phyloP scores from a whole-genome alignment of 2,113 vertebrate genomes.

The Balaenoptera acutorostrata region DNA sequence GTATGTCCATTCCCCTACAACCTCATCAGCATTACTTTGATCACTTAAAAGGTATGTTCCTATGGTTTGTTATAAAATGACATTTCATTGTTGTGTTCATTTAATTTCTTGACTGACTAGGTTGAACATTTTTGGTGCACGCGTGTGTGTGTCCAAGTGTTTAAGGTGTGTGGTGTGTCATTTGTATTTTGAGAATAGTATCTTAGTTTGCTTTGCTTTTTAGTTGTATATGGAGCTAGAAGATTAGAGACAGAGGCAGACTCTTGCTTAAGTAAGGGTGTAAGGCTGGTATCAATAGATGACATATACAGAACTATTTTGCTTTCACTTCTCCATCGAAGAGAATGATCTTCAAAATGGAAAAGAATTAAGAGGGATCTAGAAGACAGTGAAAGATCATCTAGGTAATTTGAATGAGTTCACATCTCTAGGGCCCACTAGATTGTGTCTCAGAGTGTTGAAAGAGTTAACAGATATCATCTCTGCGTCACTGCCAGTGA shows the following conservation, averaged over 20 bases:
- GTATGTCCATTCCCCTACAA: neutral
- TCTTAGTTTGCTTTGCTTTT: conserved; percentile 13
- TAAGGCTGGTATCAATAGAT: neutral
- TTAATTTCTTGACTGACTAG: neutral
- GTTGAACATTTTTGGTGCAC: neutral
- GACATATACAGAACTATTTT: neutral
- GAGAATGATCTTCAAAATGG: conserved; percentile 2
- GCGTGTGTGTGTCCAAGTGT: neutral
- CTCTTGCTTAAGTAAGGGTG: neutral
- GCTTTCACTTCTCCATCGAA: neutral
- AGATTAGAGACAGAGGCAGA: neutral
- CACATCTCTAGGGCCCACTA: neutral
- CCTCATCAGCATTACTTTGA: neutral
- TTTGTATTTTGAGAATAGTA: neutral
- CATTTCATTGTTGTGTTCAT: neutral
- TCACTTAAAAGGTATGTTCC: neutral
- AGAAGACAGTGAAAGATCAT: neutral
- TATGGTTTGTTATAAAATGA: neutral
- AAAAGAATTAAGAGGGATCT: neutral
- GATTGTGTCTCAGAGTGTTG: neutral
- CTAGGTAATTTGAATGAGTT: neutral
- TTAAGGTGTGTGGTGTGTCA: neutral
- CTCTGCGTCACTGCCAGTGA: neutral
- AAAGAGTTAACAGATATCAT: neutral
- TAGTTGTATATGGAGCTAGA: neutral